Base-by-base conservation (phyloP, 2,888 invertebrate genomes). In the Lasioglossum morio region DNA sequence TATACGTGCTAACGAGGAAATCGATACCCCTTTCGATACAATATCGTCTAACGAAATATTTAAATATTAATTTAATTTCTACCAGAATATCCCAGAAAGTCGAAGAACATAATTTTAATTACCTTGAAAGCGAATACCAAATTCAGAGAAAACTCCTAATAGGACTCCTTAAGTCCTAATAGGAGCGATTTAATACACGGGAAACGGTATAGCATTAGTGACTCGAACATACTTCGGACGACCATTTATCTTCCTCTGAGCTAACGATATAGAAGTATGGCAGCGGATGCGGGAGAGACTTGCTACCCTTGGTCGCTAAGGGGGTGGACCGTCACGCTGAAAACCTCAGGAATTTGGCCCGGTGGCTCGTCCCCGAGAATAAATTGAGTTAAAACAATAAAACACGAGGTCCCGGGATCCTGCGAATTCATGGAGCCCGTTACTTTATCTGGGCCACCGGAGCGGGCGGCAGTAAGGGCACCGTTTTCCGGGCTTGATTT, bases 381-480 rank as follows among this genome's bases (percentile, higher is more conserved):
- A 79, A 85, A 84, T 84, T 75, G 85, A 85, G 79, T 79, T 69
- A 66, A 66, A 72, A 79, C 85, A 57, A 85, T 85, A 74, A 85
- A 85, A 85, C 70, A 40, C 60, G 60, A 78, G 70, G 72, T 75
- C 46, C 30, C 74, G 37, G 66, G 43, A 66, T 46, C 66, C 77
- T 16, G 60, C 63, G 85, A 72, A 74, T 84, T 63, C 74, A 72
- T 63, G 60, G 43, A 53, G 57, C 73, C 40, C 53, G 77, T 75
- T 57, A 57, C 60, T 66, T 63, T 66, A 84, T 85, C 53, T 63
- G 57, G 46, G 84, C 46, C 30, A 77, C 23, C n/a, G 69, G 27
- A 40, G 60, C 66, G 70, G 16, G n/a, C 48, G 37, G 10, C 27
- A 40, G 34, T 75, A 72, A 76, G 79, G 75, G 53, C 79, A 66